Evolutionary conservation across 2,113 vertebrate genomes (phyloP).

Genomic region (Bufo gargarizans): DNA sequence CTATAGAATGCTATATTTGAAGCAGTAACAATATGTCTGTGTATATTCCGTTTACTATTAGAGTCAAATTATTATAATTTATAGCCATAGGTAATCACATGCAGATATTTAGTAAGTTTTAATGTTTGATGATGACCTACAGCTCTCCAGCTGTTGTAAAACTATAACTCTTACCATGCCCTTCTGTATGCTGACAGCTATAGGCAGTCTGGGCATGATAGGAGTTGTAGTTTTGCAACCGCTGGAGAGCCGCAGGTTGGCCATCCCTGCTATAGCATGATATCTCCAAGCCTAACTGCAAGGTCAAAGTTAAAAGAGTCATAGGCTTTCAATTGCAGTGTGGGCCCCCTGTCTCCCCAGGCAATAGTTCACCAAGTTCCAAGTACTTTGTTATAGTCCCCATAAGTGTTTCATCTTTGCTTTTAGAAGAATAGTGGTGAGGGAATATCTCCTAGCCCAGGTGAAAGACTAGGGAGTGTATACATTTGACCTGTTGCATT

Average conservation of each 20-base stretch:
- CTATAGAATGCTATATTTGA: not conserved
- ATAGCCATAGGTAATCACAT: not conserved
- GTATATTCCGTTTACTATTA: not conserved
- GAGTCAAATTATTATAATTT: not conserved
- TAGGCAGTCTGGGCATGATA: no score
- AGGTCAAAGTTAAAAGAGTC: no score
- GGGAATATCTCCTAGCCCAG: not conserved
- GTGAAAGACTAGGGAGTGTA: not conserved
- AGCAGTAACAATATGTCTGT: not conserved
- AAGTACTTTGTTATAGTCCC: not conserved
- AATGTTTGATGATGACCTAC: not conserved
- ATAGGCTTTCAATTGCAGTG: not conserved
- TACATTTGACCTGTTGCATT: not conserved
- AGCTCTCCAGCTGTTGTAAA: no score
- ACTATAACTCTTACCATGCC: no score
- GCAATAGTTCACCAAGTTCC: no score
- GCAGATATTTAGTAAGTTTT: no score
- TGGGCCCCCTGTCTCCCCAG: not conserved
- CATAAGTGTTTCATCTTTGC: not conserved
- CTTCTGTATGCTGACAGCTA: no score
- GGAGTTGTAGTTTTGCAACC: no score
- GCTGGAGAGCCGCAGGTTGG: no score
- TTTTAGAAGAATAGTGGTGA: not conserved
- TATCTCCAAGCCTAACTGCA: no score
- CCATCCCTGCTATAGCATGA: no score